phyloP scores from a whole-genome alignment of 2,888 invertebrate species.

The Subacronicta megacephala region DNA sequence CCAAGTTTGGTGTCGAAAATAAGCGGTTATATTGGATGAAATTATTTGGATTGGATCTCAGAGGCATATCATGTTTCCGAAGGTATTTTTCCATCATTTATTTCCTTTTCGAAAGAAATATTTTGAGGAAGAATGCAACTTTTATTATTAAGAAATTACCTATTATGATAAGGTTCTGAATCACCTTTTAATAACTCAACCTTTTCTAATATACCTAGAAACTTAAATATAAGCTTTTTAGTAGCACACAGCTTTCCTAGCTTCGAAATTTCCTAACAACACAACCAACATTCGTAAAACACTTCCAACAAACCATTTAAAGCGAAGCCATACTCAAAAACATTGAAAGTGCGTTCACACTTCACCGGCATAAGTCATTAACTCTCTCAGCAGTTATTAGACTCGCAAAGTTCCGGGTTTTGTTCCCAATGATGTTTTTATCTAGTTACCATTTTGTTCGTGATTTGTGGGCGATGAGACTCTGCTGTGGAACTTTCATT shows the following conservation, averaged over 20 bases:
- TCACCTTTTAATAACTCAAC: too few species aligned
- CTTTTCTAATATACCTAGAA: too few species aligned
- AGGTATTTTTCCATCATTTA: background rate
- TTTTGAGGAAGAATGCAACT: too few species aligned
- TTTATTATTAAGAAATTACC: too few species aligned
- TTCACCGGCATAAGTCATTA: slow-evolving; percentile 61
- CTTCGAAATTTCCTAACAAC: too few species aligned
- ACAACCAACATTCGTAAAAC: slow-evolving; percentile 12
- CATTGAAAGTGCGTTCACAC: slow-evolving; percentile 56
- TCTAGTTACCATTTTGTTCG: slow-evolving; percentile 55
- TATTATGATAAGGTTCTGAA: too few species aligned
- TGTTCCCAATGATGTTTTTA: slow-evolving; percentile 61
- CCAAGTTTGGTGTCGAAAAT: background rate
- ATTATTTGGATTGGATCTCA: too few species aligned
- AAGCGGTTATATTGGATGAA: background rate
- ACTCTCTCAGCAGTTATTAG: slow-evolving; percentile 59
- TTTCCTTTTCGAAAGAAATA: too few species aligned
- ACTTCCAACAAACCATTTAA: slow-evolving; percentile 39
- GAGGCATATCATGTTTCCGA: too few species aligned
- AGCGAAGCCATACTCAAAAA: slow-evolving; percentile 41
- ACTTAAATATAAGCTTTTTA: too few species aligned
- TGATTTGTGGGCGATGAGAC: slow-evolving; percentile 58
- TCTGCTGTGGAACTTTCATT: slow-evolving; percentile 53
- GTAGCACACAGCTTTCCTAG: too few species aligned
- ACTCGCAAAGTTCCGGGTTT: slow-evolving; percentile 56